A percentile compares a stretch with the other conserved stretches of the same genome.
Evolutionary conservation across 2,113 vertebrate species (phyloP).

Genomic region (Chiloscyllium plagiosum): DNA sequence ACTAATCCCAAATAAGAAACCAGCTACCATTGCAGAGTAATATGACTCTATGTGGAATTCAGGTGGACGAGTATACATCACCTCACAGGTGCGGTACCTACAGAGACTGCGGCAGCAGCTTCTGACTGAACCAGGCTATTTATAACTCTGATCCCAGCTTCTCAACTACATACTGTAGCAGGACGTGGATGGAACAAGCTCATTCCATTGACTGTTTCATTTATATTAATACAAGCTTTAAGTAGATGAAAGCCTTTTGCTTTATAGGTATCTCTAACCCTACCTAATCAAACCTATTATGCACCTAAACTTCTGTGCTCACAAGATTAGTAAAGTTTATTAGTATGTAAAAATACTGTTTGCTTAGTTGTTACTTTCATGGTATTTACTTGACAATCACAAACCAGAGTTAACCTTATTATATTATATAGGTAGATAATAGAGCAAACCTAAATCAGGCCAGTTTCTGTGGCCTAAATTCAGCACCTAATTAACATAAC

Average conservation of each 20-base stretch:
- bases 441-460: not conserved
- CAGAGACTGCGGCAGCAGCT: slow-evolving; percentile 31
- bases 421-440: not conserved
- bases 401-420: not conserved
- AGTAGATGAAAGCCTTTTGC: not conserved
- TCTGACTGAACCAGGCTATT: not conserved
- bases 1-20: slow-evolving; percentile 15
- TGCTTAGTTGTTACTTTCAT: not conserved
- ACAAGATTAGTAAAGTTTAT: not conserved
- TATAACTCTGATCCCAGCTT: not conserved
- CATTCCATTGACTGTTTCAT: not conserved
- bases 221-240: not conserved
- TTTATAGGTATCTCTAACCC: not conserved
- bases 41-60: not conserved
- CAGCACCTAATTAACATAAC: not conserved
- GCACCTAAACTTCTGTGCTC: not conserved
- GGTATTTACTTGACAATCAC: not conserved
- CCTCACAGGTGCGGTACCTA: slow-evolving; percentile 24
- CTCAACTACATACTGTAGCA: not conserved
- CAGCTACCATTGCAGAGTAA: not conserved
- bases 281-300: not conserved
- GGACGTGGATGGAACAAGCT: not conserved
- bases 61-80: slow-evolving; percentile 3
- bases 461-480: not conserved
- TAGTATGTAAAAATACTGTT: not conserved